Evolutionary conservation across 2,888 invertebrate species (phyloP).

Genomic region (Dasypolia templi): DNA sequence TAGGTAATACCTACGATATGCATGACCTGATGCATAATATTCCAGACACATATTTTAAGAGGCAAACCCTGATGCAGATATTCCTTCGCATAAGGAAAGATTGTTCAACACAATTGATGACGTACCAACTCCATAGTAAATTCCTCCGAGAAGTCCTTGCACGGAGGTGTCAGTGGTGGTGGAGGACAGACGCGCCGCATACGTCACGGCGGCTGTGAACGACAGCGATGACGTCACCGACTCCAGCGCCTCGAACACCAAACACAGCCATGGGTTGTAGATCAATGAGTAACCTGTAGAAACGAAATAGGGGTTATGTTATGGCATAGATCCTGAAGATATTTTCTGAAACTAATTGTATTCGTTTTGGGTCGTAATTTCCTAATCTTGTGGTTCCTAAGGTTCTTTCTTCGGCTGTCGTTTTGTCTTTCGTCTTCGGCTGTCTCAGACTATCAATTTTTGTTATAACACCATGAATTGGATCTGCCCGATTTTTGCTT

Average conservation of each 20-base stretch:
- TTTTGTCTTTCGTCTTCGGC: background rate
- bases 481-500: background rate
- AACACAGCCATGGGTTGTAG: constrained; percentile 94
- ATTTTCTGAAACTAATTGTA: background rate
- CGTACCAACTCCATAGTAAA: constrained; percentile 95
- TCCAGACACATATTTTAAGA: background rate
- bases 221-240: constrained; percentile 94
- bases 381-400: background rate
- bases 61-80: background rate
- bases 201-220: constrained; percentile 94
- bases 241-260: constrained; percentile 94
- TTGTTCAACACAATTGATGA: constrained; percentile 61
- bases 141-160: constrained; percentile 94
- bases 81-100: too few relatives aligned
- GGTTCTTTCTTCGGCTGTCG: background rate
- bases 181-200: constrained; percentile 93
- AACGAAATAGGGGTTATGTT: background rate
- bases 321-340: background rate
- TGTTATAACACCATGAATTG: too few relatives aligned
- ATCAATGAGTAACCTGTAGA: constrained; percentile 93
- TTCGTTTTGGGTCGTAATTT: background rate
- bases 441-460: background rate
- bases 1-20: background rate
- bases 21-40: background rate
- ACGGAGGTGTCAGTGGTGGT: constrained; percentile 94